Base-by-base conservation (phyloP, 1,140 invertebrate genomes). In the Diplogasteroides magnus region DNA sequence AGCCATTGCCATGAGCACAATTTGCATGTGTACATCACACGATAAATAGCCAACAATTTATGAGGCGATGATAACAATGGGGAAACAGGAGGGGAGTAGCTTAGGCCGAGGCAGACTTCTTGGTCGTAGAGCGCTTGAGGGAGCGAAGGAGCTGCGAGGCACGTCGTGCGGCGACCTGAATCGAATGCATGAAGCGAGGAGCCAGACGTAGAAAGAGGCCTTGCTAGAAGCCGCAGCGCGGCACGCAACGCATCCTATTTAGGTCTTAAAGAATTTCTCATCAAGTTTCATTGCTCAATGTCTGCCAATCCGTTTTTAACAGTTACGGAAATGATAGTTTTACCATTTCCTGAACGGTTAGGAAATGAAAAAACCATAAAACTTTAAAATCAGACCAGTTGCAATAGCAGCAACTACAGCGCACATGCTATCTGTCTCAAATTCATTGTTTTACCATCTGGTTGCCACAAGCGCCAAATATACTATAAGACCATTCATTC, bases 151-250 rank as follows among this genome's bases (percentile, higher is more conserved):
- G 25, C 29, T 56, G 62, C 56, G 69, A 48, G 14, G 69, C 69
- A 58, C 69, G 69, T 58, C 62, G 69, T 63, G 64, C 62, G 25
- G 69, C 69, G 23, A 71, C 56, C 55, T 71, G 64, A 65, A 65
- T 48, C 48, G 31, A 37, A 65, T 37, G 48, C 37, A 65, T 65
- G n/a, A 37, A 31, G 64, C 31, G 64, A n/a, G n/a, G n/a, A n/a
- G n/a, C n/a, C n/a, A n/a, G 64, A 56, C 29, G 31, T 65, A 37
- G 64, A 31, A 55, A 31, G 48, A 31, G 31, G 48, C 31, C 26
- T 32, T 37, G 48, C 31, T 31, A n/a, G 31, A 31, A 14, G 29
- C n/a, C 64, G 64, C 64, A 65, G 48, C 37, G 37, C 37, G 37
- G 37, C 37, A 48, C 37, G 37, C 37, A 48, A 19, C 37, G 37